These are phyloP conservation scores for Hyaena hyaena DNA, from an alignment of 2,113 vertebrate species.

Conservation along the genomic window DNA sequence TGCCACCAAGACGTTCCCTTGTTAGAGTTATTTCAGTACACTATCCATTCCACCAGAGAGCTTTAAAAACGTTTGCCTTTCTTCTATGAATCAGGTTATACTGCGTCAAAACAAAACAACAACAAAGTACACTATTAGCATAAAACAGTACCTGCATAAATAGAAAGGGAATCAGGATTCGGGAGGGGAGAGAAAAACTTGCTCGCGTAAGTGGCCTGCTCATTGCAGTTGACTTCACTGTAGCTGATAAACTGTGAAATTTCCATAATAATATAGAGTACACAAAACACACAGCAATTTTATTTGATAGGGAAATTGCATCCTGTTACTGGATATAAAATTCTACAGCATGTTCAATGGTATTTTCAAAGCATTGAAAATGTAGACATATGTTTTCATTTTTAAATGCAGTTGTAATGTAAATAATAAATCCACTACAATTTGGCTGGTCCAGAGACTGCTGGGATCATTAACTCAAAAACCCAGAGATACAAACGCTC, in stretches of 20 bases:
- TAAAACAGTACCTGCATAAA: slow-evolving; percentile 81
- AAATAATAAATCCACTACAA: slow-evolving; percentile 81
- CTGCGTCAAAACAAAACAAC: slow-evolving; percentile 70
- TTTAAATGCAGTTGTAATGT: slow-evolving; percentile 81
- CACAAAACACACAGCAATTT: slow-evolving; percentile 85
- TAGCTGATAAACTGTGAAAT: slow-evolving; percentile 85
- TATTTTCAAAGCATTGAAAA: slow-evolving; percentile 68
- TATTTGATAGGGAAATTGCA: slow-evolving; percentile 85
- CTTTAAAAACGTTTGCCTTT: slow-evolving; percentile 69
- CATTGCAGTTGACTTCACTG: slow-evolving; percentile 76
- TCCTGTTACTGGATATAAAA: slow-evolving; percentile 83
- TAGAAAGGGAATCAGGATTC: slow-evolving; percentile 73
- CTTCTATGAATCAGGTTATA: slow-evolving; percentile 67
- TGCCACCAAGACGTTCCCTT: neutral
- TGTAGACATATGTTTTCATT: slow-evolving; percentile 79
- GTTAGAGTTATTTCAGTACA: neutral
- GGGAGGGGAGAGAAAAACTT: slow-evolving; percentile 56
- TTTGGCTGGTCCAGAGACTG: slow-evolving; percentile 75
- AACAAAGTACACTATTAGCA: slow-evolving; percentile 74
- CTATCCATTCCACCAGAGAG: slow-evolving; percentile 12
- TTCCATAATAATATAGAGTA: slow-evolving; percentile 83
- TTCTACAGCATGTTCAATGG: slow-evolving; percentile 72
- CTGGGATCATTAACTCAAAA: slow-evolving; percentile 75
- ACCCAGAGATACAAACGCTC: slow-evolving; percentile 56
- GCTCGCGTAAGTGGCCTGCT: slow-evolving; percentile 75